These are phyloP conservation scores for Dissostichus mawsoni DNA, from an alignment of 2,113 vertebrate genomes.

Conservation along the genomic window DNA sequence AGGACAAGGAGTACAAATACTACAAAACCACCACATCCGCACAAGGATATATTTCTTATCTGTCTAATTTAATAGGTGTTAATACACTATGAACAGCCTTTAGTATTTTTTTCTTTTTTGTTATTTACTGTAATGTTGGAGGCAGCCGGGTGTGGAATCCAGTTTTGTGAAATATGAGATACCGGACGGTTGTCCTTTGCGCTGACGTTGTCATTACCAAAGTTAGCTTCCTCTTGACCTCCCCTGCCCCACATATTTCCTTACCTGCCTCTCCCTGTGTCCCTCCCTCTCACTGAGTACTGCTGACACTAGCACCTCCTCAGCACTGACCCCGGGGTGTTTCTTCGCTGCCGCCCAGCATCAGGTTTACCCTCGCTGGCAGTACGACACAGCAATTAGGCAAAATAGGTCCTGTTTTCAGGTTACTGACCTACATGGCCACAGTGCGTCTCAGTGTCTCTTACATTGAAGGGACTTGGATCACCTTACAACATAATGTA, in stretches of 20 bases:
- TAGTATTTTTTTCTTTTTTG: neutral
- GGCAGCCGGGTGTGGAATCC: neutral
- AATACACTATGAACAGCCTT: neutral
- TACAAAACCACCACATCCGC: neutral
- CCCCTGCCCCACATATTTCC: slow-evolving; percentile 33
- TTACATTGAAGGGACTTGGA: slow-evolving; percentile 15
- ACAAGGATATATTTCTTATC: neutral
- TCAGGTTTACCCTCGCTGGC: slow-evolving; percentile 50
- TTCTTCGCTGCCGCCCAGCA: slow-evolving; percentile 20
- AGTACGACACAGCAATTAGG: slow-evolving; percentile 49
- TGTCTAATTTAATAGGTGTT: neutral
- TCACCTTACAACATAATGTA: neutral
- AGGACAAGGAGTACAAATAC: slow-evolving; percentile 4
- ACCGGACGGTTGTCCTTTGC: slow-evolving; percentile 26
- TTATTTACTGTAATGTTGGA: neutral
- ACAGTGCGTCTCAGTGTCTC: slow-evolving; percentile 6
- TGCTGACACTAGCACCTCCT: slow-evolving; percentile 62
- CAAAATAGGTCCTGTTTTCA: slow-evolving; percentile 41
- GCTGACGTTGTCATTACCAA: slow-evolving; percentile 43
- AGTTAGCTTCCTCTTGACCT: slow-evolving; percentile 46
- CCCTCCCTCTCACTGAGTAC: neutral
- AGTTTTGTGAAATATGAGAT: slow-evolving; percentile 36
- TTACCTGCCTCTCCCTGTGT: slow-evolving; percentile 22
- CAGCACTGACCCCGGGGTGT: slow-evolving; percentile 44
- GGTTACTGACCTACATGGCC: slow-evolving; percentile 31